Percentiles rank a stretch among this genome's conserved stretches.
phyloP scores from a whole-genome alignment of 2,888 invertebrate genomes.

The Salpingus planirostris region DNA sequence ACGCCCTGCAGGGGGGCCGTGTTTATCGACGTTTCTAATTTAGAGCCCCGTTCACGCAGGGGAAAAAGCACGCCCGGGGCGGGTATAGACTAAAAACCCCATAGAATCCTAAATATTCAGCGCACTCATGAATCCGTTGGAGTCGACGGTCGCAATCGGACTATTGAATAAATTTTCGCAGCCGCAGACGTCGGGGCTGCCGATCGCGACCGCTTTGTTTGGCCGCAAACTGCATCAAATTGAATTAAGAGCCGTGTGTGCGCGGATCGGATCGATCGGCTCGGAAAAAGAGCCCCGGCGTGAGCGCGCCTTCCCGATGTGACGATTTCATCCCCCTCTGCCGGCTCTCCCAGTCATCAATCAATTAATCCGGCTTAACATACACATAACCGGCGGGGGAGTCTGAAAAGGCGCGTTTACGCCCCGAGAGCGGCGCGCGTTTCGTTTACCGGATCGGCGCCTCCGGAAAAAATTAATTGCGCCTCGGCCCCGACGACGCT shows the following conservation, averaged over 20 bases:
- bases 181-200: too few relatives aligned
- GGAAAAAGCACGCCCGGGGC: background rate
- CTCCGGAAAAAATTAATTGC: too few relatives aligned
- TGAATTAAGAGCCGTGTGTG: too few relatives aligned
- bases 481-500: too few relatives aligned
- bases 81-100: too few relatives aligned
- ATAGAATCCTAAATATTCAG: too few relatives aligned
- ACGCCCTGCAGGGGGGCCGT: conserved; percentile 6
- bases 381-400: conserved; percentile 17
- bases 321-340: conserved; percentile 17
- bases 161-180: too few relatives aligned
- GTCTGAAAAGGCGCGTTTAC: conserved; percentile 11
- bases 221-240: too few relatives aligned
- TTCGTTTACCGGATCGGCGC: conserved; percentile 3
- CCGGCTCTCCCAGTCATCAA: conserved; percentile 18
- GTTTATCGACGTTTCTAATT: conserved; percentile 7
- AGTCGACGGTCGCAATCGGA: too few relatives aligned
- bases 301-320: conserved; percentile 12
- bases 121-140: too few relatives aligned
- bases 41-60: background rate
- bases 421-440: conserved; percentile 1
- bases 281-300: conserved; percentile 6
- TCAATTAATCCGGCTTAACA: conserved; percentile 20
- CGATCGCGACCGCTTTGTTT: too few relatives aligned
- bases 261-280: conserved; percentile 5